Base-by-base conservation (phyloP, 2,797 vertebrate species). In the Gallirallus australis region DNA sequence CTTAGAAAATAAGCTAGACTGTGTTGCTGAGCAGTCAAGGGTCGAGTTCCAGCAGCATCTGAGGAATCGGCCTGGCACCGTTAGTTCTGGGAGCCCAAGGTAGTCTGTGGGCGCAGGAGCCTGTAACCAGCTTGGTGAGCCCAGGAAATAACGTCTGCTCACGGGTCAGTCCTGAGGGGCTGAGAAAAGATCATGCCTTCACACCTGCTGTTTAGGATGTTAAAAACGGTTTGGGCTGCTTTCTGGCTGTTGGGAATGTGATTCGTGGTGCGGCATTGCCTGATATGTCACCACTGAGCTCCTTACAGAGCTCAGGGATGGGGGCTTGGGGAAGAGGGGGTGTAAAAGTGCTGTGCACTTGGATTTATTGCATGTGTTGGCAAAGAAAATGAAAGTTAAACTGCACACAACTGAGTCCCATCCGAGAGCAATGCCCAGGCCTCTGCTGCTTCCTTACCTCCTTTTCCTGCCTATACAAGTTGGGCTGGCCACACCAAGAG, bases 271-370 rank as follows among this genome's bases (percentile, higher is more conserved):
- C 14, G 23, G 56, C 30, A 6, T 7, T 3, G 61, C 59, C 19
- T 72, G 19, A 37, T 83, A 3, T 2, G 0, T 33, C 50, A 14
- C 3, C 8, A 2, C 50, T 71, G 95, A 86, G 37, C 27, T 90
- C 0, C 2, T 64, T 60, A 33, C 54, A 53, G 77, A 78, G 20
- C 39, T 52, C 23, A 11, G 35, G 0, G n/a, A 11, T 0, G 0
- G 40, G 83, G 69, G 50, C 35, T 50, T 27, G 24, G 25, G 24
- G 48, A 25, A 24, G 15, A 9, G 14, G 50, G 50, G 50, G 50
- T 19, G 28, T 70, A 3, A 70, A 60, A 53, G 20, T 80, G 31
- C 52, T 59, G 12, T 52, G 30, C 61, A 15, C 21, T 56, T 77
- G n/a, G n/a, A 37, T 21, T 89, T 90, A 52, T 25, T 47, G 19